A percentile compares a stretch with the other conserved stretches of the same genome.
These are phyloP conservation scores for Sciurus vulgaris DNA, from an alignment of 2,797 vertebrate genomes.

Conservation along the genomic window DNA sequence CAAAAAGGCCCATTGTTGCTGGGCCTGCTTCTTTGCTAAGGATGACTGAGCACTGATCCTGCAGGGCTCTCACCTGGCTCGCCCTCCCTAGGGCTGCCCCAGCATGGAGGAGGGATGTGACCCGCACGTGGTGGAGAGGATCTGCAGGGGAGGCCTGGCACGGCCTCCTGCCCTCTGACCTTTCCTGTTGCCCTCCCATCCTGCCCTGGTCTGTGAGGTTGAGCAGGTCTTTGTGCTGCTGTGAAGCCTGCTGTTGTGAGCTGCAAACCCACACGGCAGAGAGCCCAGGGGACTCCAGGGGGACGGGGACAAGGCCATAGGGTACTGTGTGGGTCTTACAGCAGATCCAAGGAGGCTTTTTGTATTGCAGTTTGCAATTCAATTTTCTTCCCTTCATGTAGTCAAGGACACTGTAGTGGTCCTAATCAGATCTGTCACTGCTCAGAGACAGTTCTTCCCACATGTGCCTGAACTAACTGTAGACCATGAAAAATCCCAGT, in stretches of 20 bases:
- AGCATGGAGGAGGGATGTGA: not conserved
- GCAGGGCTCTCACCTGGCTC: not conserved
- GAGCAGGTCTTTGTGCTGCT: not conserved
- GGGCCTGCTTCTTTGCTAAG: not conserved
- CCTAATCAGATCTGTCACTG: not conserved
- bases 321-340: not conserved
- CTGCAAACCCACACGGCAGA: not conserved
- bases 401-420: not conserved
- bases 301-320: not conserved
- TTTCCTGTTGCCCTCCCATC: not conserved
- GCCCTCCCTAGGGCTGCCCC: not conserved
- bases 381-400: not conserved
- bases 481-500: conserved; percentile 15
- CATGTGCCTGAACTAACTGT: not conserved
- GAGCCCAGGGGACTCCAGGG: not conserved
- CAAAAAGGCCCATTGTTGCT: not conserved
- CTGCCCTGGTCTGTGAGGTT: not conserved
- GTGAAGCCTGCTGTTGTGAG: not conserved
- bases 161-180: not conserved
- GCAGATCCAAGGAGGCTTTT: not conserved
- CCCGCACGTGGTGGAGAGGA: not conserved
- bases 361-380: conserved; percentile 24
- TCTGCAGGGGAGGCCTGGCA: not conserved
- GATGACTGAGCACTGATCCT: not conserved
- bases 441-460: not conserved